phyloP scores from a whole-genome alignment of 2,113 vertebrate species.

The Pongo abelii region DNA sequence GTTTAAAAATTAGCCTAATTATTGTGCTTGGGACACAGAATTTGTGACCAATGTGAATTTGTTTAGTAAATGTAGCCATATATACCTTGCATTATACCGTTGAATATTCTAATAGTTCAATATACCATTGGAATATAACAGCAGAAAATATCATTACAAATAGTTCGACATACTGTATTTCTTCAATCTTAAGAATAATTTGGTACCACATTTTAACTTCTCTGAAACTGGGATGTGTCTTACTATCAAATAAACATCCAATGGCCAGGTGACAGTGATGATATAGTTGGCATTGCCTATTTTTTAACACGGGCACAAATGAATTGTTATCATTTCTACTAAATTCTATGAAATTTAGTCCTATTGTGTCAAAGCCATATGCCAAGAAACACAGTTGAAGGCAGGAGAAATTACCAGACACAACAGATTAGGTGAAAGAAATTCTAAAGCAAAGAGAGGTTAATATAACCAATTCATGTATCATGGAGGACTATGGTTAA shows the following conservation, averaged over 20 bases:
- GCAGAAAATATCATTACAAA: neutral
- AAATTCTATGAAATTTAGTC: neutral
- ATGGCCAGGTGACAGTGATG: neutral
- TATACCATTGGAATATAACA: neutral
- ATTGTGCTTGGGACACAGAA: neutral
- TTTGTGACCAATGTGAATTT: neutral
- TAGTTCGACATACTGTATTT: neutral
- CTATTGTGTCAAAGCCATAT: neutral
- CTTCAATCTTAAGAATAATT: neutral
- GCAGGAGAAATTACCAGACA: neutral
- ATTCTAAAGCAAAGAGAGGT: neutral
- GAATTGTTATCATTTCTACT: neutral
- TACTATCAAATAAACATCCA: neutral
- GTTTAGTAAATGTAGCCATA: neutral
- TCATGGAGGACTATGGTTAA: neutral
- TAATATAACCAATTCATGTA: neutral
- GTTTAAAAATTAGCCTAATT: neutral
- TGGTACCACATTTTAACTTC: neutral
- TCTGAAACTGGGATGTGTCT: neutral
- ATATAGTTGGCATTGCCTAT: neutral
- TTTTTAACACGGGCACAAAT: neutral
- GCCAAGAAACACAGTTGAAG: neutral
- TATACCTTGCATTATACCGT: neutral
- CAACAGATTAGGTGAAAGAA: neutral
- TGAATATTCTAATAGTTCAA: neutral